A percentile compares a stretch with the other conserved stretches of the same genome.
These are phyloP conservation scores for Acanthurus leucopareius DNA, from an alignment of 2,797 vertebrate genomes.

Conservation along the genomic window DNA sequence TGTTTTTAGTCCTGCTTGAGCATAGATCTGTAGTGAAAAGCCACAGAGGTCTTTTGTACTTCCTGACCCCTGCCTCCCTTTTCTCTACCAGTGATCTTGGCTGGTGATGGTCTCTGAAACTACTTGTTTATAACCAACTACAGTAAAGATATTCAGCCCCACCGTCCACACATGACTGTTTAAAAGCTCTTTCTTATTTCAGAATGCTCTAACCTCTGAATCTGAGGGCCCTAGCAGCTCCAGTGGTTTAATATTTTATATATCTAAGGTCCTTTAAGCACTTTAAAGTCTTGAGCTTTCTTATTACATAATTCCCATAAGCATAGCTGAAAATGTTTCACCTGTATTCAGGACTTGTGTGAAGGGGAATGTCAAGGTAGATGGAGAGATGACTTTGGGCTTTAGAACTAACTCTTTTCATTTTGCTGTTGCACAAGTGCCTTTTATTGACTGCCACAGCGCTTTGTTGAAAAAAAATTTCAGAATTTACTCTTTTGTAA, in stretches of 20 bases:
- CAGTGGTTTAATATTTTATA: constrained; percentile 36
- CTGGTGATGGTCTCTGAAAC: constrained; percentile 46
- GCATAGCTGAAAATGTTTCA: constrained; percentile 32
- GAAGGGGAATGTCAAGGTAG: constrained; percentile 11
- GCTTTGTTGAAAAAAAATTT: constrained; percentile 9
- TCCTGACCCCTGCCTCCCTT: constrained; percentile 53
- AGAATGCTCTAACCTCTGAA: constrained; percentile 4
- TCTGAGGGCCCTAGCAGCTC: constrained; percentile 4
- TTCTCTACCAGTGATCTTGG: constrained; percentile 55
- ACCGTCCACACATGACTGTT: not conserved
- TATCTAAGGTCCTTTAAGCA: constrained; percentile 6
- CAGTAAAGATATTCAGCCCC: constrained; percentile 22
- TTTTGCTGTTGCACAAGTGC: constrained; percentile 42
- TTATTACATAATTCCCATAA: constrained; percentile 51
- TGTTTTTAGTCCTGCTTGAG: constrained; percentile 79
- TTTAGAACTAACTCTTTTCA: constrained; percentile 43
- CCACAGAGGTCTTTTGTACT: constrained; percentile 66
- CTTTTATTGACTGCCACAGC: constrained; percentile 51
- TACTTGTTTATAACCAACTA: constrained; percentile 25
- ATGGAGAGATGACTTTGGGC: constrained; percentile 18
- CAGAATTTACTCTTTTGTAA: constrained; percentile 35
- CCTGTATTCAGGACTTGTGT: constrained; percentile 30
- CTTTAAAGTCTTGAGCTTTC: constrained; percentile 23
- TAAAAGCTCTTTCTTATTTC: constrained; percentile 7
- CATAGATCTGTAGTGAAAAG: constrained; percentile 66